Evolutionary conservation across 2,888 invertebrate genomes (phyloP).

Genomic region (Trichacis sp.): DNA sequence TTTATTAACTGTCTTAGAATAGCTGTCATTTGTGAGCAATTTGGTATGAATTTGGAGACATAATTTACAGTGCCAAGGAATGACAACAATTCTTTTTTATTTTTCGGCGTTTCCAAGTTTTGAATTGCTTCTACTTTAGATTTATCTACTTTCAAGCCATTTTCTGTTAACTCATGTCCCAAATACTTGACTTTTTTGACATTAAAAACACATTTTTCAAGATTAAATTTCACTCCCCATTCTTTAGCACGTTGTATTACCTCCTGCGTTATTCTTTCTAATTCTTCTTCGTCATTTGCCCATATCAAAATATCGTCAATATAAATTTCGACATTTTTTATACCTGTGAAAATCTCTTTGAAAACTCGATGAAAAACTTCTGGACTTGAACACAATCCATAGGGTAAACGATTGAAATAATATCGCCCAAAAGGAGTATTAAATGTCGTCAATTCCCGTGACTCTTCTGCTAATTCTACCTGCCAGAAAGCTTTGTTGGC

Average conservation of each 20-base stretch:
- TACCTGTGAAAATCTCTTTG: too few species aligned
- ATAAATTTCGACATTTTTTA: too few species aligned
- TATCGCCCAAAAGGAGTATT: too few species aligned
- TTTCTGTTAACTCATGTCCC: constrained; percentile 43
- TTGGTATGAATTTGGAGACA: constrained; percentile 50
- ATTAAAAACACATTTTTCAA: too few species aligned
- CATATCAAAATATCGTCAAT: too few species aligned
- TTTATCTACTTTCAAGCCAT: constrained; percentile 40
- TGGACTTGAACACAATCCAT: too few species aligned
- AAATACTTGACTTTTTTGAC: constrained; percentile 46
- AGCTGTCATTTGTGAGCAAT: constrained; percentile 38
- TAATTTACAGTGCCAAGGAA: constrained; percentile 51
- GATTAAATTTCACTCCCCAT: constrained; percentile 41
- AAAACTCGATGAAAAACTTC: too few species aligned
- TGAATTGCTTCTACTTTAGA: constrained; percentile 45
- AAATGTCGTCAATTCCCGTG: too few species aligned
- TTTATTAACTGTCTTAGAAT: constrained; percentile 44
- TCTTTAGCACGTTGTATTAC: constrained; percentile 39
- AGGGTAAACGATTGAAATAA: too few species aligned
- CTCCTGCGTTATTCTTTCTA: constrained; percentile 35
- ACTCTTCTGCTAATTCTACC: constrained; percentile 45
- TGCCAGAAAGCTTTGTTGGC: too few species aligned
- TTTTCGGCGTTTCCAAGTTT: constrained; percentile 41
- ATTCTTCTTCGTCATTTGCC: constrained; percentile 46
- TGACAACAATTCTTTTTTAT: constrained; percentile 42